Evolutionary conservation across 2,113 vertebrate species (phyloP), one percentile per base, ranked within the genome.

Genomic region (Xiphorhynchus elegans): DNA sequence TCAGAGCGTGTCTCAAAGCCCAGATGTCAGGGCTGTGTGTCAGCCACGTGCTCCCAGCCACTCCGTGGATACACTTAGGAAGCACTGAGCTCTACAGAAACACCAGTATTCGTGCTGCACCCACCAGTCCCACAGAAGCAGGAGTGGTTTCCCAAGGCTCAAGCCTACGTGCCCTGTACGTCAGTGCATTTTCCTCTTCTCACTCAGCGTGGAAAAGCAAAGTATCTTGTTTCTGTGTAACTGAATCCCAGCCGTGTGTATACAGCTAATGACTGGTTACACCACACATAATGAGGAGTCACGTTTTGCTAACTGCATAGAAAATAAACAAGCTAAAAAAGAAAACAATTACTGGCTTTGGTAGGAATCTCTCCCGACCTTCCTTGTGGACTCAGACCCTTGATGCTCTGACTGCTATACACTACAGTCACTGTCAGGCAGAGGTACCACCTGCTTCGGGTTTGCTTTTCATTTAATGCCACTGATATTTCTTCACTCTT

Each of bases 281-380:
- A 96, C 92, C 87, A 92, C 82, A 88, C 77, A 50, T 89, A 96
- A 94, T 92, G 93, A 95, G 84, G 62, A 95, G 94, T 82, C 93
- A 96, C 40, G 7, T 96, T 97, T 90, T 96, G 82, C 87, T 96
- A 96, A 95, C 85, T 94, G 93, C 95, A 88, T 4, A 81, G 64
- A 90, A 96, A 96, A 96, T 90, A 97, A 97, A 96, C 94, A 96
- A 95, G 72, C 59, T 80, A 49, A 94, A 93, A 93, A 95, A 49
- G 37, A 94, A 97, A 96, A 90, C 64, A 84, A 84, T 96, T 96
- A 89, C 64, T 70, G 92, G 47, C 92, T 93, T 92, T 88, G 40
- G 47, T 77, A 75, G 64, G 88, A 84, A 86, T 96, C 90, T 86
- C 79, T 75, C 77, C 44, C 79, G 80, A 92, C 92, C 62, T 66